phyloP scores from a whole-genome alignment of 2,888 invertebrate genomes.

The Tetropium fuscum region DNA sequence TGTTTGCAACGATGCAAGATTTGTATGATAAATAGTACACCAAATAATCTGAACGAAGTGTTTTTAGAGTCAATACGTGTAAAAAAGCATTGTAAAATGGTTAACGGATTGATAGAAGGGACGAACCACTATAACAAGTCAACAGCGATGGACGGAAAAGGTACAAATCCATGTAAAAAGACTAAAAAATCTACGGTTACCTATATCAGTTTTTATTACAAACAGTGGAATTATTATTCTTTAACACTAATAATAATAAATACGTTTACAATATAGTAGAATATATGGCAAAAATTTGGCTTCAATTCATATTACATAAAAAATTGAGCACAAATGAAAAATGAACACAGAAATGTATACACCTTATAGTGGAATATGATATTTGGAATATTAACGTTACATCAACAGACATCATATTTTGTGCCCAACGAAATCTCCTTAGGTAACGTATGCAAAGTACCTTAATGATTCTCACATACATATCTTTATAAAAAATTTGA shows the following conservation, averaged over 20 bases:
- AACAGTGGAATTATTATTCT: slow-evolving; percentile 49
- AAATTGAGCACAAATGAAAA: slow-evolving; percentile 53
- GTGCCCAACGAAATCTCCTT: slow-evolving; percentile 33
- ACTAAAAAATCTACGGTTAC: no score
- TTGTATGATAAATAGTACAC: no score
- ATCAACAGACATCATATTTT: slow-evolving; percentile 33
- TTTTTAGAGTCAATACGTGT: no score
- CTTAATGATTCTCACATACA: no score
- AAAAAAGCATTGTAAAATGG: no score
- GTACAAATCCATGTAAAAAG: no score
- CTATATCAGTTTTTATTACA: slow-evolving; percentile 44
- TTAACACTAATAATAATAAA: slow-evolving; percentile 50
- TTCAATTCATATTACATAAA: slow-evolving; percentile 46
- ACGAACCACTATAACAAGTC: no score
- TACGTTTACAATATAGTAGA: slow-evolving; percentile 45
- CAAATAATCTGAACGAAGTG: no score
- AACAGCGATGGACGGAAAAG: no score
- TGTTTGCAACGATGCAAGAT: no score
- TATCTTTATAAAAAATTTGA: slow-evolving; percentile 14
- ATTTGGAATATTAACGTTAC: slow-evolving; percentile 33
- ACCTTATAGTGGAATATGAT: slow-evolving; percentile 38
- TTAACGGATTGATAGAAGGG: no score
- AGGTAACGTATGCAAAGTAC: neutral
- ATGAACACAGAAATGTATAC: slow-evolving; percentile 43
- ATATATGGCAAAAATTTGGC: slow-evolving; percentile 58